Evolutionary conservation across 2,888 invertebrate genomes (phyloP), one percentile per base, ranked within the genome.

Genomic region (Tortricodes alternella): DNA sequence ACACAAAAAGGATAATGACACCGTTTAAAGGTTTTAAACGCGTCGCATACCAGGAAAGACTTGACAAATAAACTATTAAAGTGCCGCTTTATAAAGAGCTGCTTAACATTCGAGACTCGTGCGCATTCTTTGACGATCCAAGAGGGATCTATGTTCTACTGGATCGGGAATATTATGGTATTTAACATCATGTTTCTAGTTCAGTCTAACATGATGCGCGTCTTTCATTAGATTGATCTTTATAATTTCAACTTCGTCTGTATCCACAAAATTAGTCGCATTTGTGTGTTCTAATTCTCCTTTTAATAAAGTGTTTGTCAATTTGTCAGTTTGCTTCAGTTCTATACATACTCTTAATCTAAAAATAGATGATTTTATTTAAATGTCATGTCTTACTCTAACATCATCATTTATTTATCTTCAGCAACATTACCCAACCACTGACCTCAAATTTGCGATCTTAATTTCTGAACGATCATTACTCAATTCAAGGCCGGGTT

Each of bases 71-170:
- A 9, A 18, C 41, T 23, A 24, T 15, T 41, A 53, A 57, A 48
- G 60, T 39, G 53, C 62, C 66, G 69, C 60, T 69, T 66, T 60
- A 55, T 58, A 55, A 65, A 65, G 66, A 58, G 67, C 63, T 68
- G 70, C 73, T 81, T 80, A 73, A 72, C 70, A 82, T 80, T 81
- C 81, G 68, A 68, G 70, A 59, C 74, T 63, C 76, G 78, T 69
- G 65, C 79, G 70, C 79, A 78, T 76, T 75, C 78, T 71, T 72
- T 63, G 64, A 61, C 62, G 67, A 73, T 64, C 68, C 65, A 62
- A 46, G 32, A 15, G 35, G 48, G 58, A 65, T 53, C 23, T 50
- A 46, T 34, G 46, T 13, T 21, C 19, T 60, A 51, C 23, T 15
- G 15, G 11, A 41, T 41, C n/a, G 24, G 24, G 21, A 41, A 24